A percentile compares a stretch with the other conserved stretches of the same genome.
These are phyloP conservation scores for Liposcelis brunnea DNA, from an alignment of 2,888 invertebrate genomes.

Conservation along the genomic window DNA sequence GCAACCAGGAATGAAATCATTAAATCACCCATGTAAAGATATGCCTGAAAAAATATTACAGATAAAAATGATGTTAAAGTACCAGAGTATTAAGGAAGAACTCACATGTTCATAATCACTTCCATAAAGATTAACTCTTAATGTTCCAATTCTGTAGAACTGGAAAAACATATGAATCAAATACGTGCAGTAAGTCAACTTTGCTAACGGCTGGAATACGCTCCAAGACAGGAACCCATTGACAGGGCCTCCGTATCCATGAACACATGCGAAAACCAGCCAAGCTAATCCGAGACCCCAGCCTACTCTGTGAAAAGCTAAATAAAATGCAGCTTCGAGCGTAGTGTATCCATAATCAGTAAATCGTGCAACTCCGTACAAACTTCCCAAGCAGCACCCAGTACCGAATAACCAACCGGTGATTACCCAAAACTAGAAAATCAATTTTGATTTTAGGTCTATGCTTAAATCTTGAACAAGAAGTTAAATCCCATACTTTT, in stretches of 20 bases:
- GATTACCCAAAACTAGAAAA: conserved; percentile 18
- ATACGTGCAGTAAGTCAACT: conserved; percentile 9
- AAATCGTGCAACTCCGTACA: neutral
- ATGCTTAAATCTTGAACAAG: no score
- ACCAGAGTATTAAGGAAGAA: neutral
- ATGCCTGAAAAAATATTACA: conserved; percentile 17
- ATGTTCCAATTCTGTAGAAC: no score
- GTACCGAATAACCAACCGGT: no score
- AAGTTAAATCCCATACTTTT: no score
- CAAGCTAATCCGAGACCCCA: conserved; percentile 32
- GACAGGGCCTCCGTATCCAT: conserved; percentile 31
- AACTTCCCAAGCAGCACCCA: no score
- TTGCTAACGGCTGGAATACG: conserved; percentile 9
- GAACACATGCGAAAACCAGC: conserved; percentile 30
- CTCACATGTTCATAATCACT: neutral
- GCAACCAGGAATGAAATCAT: conserved; percentile 17
- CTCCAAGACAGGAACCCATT: neutral
- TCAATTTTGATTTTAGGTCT: no score
- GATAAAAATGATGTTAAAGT: neutral
- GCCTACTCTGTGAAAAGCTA: conserved; percentile 26
- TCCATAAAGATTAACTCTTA: no score
- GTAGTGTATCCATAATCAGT: conserved; percentile 18
- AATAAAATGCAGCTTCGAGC: conserved; percentile 21
- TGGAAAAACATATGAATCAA: no score
- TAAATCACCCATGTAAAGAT: conserved; percentile 20